phyloP scores from a whole-genome alignment of 1,140 invertebrate genomes.

The Zelostemma sp. region DNA sequence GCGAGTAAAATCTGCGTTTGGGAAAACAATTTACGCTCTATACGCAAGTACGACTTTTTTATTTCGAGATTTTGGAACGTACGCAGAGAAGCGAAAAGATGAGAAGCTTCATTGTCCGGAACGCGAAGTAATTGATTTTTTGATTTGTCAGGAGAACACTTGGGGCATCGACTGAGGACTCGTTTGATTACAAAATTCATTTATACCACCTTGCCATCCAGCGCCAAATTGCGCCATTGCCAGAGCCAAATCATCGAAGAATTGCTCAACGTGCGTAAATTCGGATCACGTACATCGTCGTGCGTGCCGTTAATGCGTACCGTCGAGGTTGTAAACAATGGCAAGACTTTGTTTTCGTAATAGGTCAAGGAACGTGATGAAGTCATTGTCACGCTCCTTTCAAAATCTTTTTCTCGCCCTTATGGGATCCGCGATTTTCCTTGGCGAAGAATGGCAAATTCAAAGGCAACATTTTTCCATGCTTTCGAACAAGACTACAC shows the following conservation, averaged over 20 bases:
- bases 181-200: conserved; percentile 48
- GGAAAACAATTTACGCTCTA: no score
- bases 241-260: conserved; percentile 41
- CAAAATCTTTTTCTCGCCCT: no score
- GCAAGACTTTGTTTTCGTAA: conserved; percentile 16
- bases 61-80: no score
- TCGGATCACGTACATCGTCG: conserved; percentile 46
- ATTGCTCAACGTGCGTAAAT: conserved; percentile 48
- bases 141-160: background rate
- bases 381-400: conserved; percentile 1
- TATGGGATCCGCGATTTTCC: no score
- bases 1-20: conserved; percentile 44
- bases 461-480: no score
- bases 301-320: conserved; percentile 32
- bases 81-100: conserved; percentile 48
- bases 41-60: no score
- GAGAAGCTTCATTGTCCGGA: background rate
- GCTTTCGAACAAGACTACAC: no score
- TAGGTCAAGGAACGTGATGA: conserved; percentile 36
- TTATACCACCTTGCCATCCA: conserved; percentile 46
- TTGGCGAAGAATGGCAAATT: no score
- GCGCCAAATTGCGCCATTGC: conserved; percentile 45
- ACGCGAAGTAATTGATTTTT: background rate
- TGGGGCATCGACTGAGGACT: conserved; percentile 31
- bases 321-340: conserved; percentile 37